Evolutionary conservation across 1,140 invertebrate species (phyloP).

Genomic region (Hylyphantes graminicola): DNA sequence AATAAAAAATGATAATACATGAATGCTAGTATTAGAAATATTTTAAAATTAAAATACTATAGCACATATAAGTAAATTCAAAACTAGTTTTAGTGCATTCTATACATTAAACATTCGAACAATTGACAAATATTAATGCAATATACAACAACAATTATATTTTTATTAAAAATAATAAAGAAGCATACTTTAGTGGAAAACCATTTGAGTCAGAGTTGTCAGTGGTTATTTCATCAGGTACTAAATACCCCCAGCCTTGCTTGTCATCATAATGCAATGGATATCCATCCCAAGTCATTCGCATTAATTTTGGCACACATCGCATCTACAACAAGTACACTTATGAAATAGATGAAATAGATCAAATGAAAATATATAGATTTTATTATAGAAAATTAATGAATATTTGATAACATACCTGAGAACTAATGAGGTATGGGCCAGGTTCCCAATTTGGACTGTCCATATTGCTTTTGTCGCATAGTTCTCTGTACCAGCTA

Average conservation of each 20-base stretch:
- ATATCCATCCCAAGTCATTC: constrained; percentile 92
- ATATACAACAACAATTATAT: neutral
- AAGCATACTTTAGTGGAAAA: constrained; percentile 44
- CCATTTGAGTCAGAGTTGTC: neutral
- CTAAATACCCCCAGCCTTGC: constrained; percentile 93
- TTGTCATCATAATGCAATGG: constrained; percentile 85
- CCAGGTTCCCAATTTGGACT: constrained; percentile 78
- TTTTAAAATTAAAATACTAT: neutral
- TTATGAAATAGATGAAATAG: too few relatives aligned
- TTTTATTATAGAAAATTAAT: neutral
- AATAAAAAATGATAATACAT: too few relatives aligned
- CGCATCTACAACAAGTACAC: constrained; percentile 72
- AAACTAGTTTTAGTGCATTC: neutral
- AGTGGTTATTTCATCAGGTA: constrained; percentile 71
- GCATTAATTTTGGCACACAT: constrained; percentile 90
- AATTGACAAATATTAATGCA: too few relatives aligned
- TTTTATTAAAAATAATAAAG: neutral
- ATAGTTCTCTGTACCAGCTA: constrained; percentile 74
- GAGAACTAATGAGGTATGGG: constrained; percentile 71
- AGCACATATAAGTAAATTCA: neutral
- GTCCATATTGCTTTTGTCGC: constrained; percentile 81
- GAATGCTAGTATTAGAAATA: too few relatives aligned
- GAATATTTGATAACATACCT: constrained; percentile 51
- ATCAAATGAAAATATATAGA: neutral
- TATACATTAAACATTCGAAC: neutral